A percentile compares a stretch with the other conserved stretches of the same genome.
Evolutionary conservation across 2,113 vertebrate species (phyloP).

Genomic region (Amazona guildingii): DNA sequence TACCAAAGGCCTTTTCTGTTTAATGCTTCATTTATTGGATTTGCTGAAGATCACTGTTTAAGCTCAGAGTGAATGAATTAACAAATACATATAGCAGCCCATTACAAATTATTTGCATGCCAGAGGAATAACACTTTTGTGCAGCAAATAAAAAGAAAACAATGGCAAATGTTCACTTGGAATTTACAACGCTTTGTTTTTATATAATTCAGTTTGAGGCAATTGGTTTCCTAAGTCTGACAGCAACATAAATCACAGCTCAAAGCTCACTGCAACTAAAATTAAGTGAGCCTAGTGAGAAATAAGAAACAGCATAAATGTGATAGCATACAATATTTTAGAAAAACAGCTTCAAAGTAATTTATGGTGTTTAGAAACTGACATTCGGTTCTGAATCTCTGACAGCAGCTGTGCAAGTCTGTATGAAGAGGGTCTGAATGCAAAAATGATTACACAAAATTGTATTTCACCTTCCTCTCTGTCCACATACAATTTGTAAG

Average conservation of each 20-base stretch:
- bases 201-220: slow-evolving; percentile 28
- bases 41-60: slow-evolving; percentile 32
- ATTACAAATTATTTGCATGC: slow-evolving; percentile 12
- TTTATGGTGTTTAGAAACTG: background rate
- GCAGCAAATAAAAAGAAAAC: slow-evolving; percentile 45
- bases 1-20: slow-evolving; percentile 12
- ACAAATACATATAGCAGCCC: slow-evolving; percentile 26
- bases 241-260: slow-evolving; percentile 8
- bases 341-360: background rate
- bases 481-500: background rate
- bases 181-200: slow-evolving; percentile 33
- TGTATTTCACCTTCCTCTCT: background rate
- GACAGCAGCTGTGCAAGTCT: background rate
- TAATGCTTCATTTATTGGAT: slow-evolving; percentile 12
- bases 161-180: slow-evolving; percentile 24
- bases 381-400: background rate
- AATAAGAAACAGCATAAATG: background rate
- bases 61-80: slow-evolving; percentile 32
- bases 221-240: slow-evolving; percentile 22
- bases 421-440: background rate
- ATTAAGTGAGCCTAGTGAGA: background rate
- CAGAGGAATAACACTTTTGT: slow-evolving; percentile 20
- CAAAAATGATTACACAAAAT: background rate
- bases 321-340: background rate
- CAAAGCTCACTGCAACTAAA: background rate